phyloP scores from a whole-genome alignment of 2,797 vertebrate species.

The Poeciliopsis infans region DNA sequence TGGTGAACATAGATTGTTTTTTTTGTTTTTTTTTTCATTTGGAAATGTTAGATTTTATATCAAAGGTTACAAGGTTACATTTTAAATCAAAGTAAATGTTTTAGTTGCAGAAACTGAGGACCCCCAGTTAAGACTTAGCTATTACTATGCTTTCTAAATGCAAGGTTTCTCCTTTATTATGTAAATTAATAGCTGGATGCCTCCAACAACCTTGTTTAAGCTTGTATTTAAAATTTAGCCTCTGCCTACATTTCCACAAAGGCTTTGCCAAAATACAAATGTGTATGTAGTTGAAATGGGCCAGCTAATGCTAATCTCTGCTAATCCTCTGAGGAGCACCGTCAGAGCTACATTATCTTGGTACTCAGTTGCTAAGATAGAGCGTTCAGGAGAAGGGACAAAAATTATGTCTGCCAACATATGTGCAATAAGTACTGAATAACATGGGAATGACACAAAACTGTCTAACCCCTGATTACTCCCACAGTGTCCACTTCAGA shows the following conservation, averaged over 20 bases:
- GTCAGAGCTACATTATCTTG: slow-evolving; percentile 61
- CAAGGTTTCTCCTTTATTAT: not conserved
- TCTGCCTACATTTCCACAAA: slow-evolving; percentile 30
- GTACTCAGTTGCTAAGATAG: slow-evolving; percentile 47
- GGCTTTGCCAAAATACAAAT: slow-evolving; percentile 52
- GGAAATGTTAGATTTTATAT: not conserved
- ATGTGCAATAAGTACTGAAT: slow-evolving; percentile 50
- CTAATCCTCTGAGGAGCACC: slow-evolving; percentile 70
- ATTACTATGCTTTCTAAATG: not conserved
- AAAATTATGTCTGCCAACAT: slow-evolving; percentile 48
- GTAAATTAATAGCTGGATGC: not conserved
- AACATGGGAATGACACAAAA: slow-evolving; percentile 40
- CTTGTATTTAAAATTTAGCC: slow-evolving; percentile 27
- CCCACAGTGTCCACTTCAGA: slow-evolving; percentile 15
- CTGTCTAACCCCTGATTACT: slow-evolving; percentile 38
- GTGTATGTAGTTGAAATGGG: slow-evolving; percentile 71
- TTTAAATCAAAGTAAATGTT: slow-evolving; percentile 6
- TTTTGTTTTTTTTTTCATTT: not conserved
- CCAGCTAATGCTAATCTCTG: slow-evolving; percentile 77
- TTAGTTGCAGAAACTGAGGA: slow-evolving; percentile 4
- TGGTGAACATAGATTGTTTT: not conserved
- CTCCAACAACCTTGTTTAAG: slow-evolving; percentile 1
- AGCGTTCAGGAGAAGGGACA: slow-evolving; percentile 29
- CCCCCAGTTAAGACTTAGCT: slow-evolving; percentile 6
- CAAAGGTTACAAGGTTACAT: not conserved